These are phyloP conservation scores for Perognathus longimembris DNA, from an alignment of 2,113 vertebrate genomes.

Conservation along the genomic window DNA sequence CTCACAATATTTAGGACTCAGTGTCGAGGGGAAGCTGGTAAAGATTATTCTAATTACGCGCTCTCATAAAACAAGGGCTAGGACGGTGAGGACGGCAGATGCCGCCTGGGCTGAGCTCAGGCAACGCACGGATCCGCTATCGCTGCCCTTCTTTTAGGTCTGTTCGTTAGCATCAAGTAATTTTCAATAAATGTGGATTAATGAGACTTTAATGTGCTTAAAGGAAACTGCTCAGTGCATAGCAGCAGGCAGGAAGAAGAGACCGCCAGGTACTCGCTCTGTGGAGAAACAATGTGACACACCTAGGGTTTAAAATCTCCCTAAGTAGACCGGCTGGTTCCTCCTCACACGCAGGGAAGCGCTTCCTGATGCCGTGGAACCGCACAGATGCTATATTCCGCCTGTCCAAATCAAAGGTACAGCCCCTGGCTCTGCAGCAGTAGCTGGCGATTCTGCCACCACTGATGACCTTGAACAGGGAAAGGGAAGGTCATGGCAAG, in stretches of 20 bases:
- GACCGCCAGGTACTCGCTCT: constrained; percentile 47
- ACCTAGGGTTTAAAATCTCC: constrained; percentile 19
- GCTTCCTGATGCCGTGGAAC: background rate
- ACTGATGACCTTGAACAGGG: background rate
- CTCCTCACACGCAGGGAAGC: background rate
- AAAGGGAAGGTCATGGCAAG: background rate
- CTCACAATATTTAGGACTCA: constrained; percentile 77
- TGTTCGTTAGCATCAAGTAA: constrained; percentile 84
- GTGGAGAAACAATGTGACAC: background rate
- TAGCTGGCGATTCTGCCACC: background rate
- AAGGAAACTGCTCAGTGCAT: constrained; percentile 69
- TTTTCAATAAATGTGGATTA: constrained; percentile 83
- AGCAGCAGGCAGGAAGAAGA: constrained; percentile 60
- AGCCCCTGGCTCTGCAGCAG: background rate
- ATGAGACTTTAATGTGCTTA: constrained; percentile 83
- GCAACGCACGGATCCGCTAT: constrained; percentile 83
- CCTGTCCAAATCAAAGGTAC: background rate
- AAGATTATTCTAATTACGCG: constrained; percentile 85
- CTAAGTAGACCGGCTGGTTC: constrained; percentile 27
- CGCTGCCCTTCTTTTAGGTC: constrained; percentile 83
- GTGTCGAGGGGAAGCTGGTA: constrained; percentile 76
- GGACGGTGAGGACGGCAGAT: constrained; percentile 83
- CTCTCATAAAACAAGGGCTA: constrained; percentile 78
- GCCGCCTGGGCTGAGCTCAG: constrained; percentile 83
- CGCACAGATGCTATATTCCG: background rate